phyloP scores from a whole-genome alignment of 53 echinoderm and acorn worm genomes.

The Arbacia lixula region DNA sequence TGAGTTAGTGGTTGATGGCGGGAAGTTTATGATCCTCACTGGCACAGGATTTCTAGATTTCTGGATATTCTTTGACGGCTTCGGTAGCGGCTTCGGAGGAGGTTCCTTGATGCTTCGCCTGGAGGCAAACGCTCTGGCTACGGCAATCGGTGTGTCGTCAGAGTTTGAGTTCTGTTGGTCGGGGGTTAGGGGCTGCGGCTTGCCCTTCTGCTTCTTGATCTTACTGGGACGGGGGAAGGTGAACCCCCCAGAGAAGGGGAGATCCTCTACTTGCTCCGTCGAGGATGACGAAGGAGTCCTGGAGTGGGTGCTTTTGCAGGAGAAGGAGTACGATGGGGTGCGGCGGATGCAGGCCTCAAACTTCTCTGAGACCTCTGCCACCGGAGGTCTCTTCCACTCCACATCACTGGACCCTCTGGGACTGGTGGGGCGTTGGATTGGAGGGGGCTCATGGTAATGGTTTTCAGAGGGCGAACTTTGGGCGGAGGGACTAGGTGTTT shows the following conservation, averaged over 20 bases:
- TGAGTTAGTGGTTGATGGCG: not conserved
- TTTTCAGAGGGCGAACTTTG: not conserved
- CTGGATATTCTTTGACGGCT: conserved; percentile 37
- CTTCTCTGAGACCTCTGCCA: conserved; percentile 41
- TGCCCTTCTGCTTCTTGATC: conserved; percentile 53
- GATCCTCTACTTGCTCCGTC: conserved; percentile 16
- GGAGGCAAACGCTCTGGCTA: not conserved
- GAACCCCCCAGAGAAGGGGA: conserved; percentile 40
- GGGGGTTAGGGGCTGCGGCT: not conserved
- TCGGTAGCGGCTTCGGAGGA: conserved; percentile 51
- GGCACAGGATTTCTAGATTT: too few relatives aligned
- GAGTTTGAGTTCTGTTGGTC: not conserved
- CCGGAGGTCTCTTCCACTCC: conserved; percentile 48
- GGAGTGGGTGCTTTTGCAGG: not conserved
- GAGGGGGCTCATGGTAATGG: conserved; percentile 39
- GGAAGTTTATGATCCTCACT: not conserved
- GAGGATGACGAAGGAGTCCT: conserved; percentile 30
- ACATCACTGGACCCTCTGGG: conserved; percentile 37
- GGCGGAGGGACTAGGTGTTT: conserved; percentile 2
- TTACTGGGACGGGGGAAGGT: conserved; percentile 51
- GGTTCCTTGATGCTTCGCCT: conserved; percentile 55
- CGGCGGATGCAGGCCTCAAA: conserved; percentile 32
- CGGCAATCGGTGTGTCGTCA: not conserved
- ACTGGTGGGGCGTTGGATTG: conserved; percentile 38
- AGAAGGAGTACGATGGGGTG: conserved; percentile 44